These are phyloP conservation scores for Leptogaster cylindrica DNA, from an alignment of 2,888 invertebrate species.

Conservation along the genomic window DNA sequence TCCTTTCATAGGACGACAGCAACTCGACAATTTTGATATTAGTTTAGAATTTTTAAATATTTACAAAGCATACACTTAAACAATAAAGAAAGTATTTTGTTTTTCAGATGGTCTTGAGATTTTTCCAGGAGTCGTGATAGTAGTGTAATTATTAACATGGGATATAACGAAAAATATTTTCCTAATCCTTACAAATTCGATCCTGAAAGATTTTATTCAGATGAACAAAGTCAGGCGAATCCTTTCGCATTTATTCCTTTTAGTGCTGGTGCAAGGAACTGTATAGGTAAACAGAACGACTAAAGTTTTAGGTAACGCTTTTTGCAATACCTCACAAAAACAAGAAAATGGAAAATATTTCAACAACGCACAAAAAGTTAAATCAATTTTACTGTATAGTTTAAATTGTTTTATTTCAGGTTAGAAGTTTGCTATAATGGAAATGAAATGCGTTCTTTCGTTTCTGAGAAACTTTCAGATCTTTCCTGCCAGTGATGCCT, in stretches of 20 bases:
- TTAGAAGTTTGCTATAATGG: constrained; percentile 64
- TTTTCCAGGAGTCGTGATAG: constrained; percentile 54
- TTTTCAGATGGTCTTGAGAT: constrained; percentile 55
- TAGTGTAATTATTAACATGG: constrained; percentile 53
- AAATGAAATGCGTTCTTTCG: constrained; percentile 65
- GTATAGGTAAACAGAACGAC: constrained; percentile 59
- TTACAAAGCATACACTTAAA: not conserved
- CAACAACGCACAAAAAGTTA: no score
- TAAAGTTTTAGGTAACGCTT: no score
- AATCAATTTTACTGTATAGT: not conserved
- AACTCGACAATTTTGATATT: constrained; percentile 54
- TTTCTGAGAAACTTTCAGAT: constrained; percentile 64
- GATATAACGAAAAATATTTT: constrained; percentile 55
- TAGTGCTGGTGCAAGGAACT: constrained; percentile 71
- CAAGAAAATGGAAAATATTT: no score
- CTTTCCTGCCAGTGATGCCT: constrained; percentile 53
- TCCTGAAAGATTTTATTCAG: constrained; percentile 65
- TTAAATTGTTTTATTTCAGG: constrained; percentile 55
- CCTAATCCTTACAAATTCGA: constrained; percentile 55
- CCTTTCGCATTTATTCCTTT: constrained; percentile 68
- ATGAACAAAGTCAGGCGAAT: constrained; percentile 56
- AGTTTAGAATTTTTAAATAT: constrained; percentile 50
- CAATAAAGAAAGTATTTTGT: not conserved
- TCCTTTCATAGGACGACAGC: constrained; percentile 54
- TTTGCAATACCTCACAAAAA: no score